Conservation (phyloP, 2,888 invertebrate genomes). For the Campaea margaritaria region DNA sequence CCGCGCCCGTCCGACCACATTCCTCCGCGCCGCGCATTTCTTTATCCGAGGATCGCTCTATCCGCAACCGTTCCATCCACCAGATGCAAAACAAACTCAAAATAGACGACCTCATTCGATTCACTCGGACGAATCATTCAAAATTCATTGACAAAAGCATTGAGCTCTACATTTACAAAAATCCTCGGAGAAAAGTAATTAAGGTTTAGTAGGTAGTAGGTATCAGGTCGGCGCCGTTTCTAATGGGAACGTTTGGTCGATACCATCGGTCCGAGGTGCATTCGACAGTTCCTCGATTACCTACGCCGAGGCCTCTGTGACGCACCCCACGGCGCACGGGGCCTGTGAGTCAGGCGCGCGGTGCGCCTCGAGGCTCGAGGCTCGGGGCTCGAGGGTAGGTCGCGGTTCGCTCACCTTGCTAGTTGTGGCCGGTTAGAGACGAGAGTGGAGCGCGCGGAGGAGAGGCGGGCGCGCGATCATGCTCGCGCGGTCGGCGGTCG, state of each 20-base stretch:
- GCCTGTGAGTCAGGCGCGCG: conserved; percentile 2
- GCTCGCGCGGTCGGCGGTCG: conserved; percentile 80
- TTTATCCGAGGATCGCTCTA: conserved; percentile 19
- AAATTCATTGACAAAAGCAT: too few relatives aligned
- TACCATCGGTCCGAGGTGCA: conserved; percentile 2
- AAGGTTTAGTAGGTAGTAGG: conserved; percentile 8
- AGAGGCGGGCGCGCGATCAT: conserved; percentile 67
- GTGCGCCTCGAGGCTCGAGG: background rate
- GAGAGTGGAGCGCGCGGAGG: conserved; percentile 55
- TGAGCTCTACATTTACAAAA: too few relatives aligned
- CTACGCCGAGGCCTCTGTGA: conserved; percentile 14
- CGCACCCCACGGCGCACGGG: conserved; percentile 5
- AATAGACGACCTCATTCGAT: conserved; percentile 40
- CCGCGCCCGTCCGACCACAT: conserved; percentile 30
- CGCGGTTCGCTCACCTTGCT: conserved; percentile 62
- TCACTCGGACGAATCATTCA: conserved; percentile 30
- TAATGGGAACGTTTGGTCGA: conserved; percentile 27
- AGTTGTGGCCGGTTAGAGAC: conserved; percentile 46
- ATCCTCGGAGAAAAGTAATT: conserved; percentile 30
- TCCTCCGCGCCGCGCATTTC: conserved; percentile 31
- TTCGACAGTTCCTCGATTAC: conserved; percentile 10
- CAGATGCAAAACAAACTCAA: conserved; percentile 31
- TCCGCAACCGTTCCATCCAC: conserved; percentile 29
- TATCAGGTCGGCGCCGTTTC: conserved; percentile 19
- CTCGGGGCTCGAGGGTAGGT: conserved; percentile 11